Percentiles rank a stretch among this genome's conserved stretches.
Evolutionary conservation across 2,888 invertebrate species (phyloP).

Genomic region (Diarsia brunnea): DNA sequence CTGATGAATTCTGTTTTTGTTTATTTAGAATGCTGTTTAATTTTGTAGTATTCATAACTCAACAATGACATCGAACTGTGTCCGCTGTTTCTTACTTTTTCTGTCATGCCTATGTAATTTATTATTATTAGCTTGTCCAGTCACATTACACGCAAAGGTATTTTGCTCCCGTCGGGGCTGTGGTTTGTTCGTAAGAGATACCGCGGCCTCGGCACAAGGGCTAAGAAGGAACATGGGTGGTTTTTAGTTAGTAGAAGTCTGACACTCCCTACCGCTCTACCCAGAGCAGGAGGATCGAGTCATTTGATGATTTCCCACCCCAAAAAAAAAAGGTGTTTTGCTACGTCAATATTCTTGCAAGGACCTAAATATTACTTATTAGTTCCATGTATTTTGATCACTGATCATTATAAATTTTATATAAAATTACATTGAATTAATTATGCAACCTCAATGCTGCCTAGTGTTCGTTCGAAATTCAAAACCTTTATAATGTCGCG

Average conservation of each 20-base stretch:
- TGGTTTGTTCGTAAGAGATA: too few species aligned
- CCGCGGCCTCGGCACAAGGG: too few species aligned
- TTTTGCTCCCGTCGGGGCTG: too few species aligned
- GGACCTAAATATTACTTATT: not conserved
- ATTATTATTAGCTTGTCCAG: not conserved
- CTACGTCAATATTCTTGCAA: not conserved
- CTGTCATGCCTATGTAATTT: not conserved
- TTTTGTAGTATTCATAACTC: not conserved
- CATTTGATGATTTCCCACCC: too few species aligned
- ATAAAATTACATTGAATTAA: not conserved
- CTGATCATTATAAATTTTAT: not conserved
- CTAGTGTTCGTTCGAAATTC: slow-evolving; percentile 9
- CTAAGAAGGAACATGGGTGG: too few species aligned
- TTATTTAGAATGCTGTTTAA: slow-evolving; percentile 1
- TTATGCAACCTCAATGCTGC: not conserved
- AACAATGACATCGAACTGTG: slow-evolving; percentile 2
- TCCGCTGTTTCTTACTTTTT: too few species aligned
- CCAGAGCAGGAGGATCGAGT: too few species aligned
- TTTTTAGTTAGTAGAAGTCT: too few species aligned
- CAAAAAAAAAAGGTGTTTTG: not conserved
- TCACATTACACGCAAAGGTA: not conserved
- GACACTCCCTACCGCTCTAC: too few species aligned
- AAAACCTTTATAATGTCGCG: slow-evolving; percentile 27
- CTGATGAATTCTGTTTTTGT: slow-evolving; percentile 40
- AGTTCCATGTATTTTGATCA: not conserved